Evolutionary conservation across 2,888 invertebrate genomes (phyloP), one percentile per base, ranked within the genome.

Genomic region (Entomobrya multifasciata): DNA sequence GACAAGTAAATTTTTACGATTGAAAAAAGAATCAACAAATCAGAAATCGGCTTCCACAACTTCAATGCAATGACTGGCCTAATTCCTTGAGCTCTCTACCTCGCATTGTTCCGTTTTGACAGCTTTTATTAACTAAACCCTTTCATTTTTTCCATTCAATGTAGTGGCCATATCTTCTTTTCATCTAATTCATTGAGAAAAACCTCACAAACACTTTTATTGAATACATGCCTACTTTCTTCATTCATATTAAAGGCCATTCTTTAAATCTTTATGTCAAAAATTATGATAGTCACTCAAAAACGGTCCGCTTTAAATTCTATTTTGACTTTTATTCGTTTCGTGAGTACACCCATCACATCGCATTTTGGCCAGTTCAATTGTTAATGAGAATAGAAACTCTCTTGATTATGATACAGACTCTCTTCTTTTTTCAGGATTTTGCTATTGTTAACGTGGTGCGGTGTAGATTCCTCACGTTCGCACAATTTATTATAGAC

Each of bases 91-190:
- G 20, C 22, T 44, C 1, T 44, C 22, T 17, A 49, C 22, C 36
- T 52, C 49, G 17, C 2, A 36, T 60, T 55, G 70, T 78, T 85
- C 70, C 36, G 60, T 79, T 60, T 79, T 44, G 47, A 70, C 57
- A 55, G 60, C 20, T 85, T 85, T 85, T 85, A 85, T 85, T 78
- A 47, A 70, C 44, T 55, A 22, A 82, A 55, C 41, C 76, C 76
- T 76, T 76, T 76, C 57, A 57, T 22, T 44, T 70, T 74, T 60
- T 74, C n/a, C n/a, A n/a, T 74, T 74, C 52, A 17, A 52, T 74
- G 30, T 17, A 41, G 11, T 41, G 55, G 52, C 57, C 76, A 76
- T 22, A n/a, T 49, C 22, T 76, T 17, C 57, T 57, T 57, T 41
- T 76, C 57, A 41, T 57, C 20, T 57, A 22, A 49, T 49, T 52